Percentiles rank a stretch among this genome's conserved stretches.
phyloP scores from a whole-genome alignment of 2,113 vertebrate species.

The Nycticebus coucang region DNA sequence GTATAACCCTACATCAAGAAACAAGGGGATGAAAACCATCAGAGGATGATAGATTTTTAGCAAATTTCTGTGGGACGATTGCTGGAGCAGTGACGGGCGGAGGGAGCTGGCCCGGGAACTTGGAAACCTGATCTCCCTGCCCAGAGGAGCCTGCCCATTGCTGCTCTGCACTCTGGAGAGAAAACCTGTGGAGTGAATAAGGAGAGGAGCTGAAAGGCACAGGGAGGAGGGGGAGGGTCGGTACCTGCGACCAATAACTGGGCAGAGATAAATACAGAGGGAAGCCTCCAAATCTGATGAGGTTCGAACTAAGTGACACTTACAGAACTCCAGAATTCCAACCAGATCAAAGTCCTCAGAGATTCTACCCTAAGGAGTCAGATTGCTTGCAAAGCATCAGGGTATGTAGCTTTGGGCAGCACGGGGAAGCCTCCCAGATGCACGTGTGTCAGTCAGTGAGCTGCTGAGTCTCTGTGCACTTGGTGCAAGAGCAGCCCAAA shows the following conservation, averaged over 20 bases:
- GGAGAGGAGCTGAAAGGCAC: background rate
- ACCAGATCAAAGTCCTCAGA: background rate
- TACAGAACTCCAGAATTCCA: background rate
- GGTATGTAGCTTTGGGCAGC: background rate
- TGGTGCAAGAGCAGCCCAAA: background rate
- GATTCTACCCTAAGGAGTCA: background rate
- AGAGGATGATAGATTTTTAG: background rate
- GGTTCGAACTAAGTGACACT: background rate
- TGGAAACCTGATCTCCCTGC: background rate
- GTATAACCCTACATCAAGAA: constrained; percentile 10
- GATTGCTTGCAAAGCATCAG: background rate
- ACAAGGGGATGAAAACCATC: background rate
- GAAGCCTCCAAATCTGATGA: background rate
- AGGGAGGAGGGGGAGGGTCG: background rate
- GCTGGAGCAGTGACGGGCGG: background rate
- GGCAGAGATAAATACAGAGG: background rate
- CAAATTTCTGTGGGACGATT: background rate
- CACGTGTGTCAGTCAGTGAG: background rate
- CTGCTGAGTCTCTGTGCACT: background rate
- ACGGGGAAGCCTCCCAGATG: background rate
- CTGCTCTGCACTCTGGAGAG: background rate
- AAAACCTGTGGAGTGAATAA: background rate
- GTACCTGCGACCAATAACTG: background rate
- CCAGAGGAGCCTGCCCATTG: background rate
- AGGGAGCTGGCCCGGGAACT: background rate